phyloP scores from a whole-genome alignment of 2,113 vertebrate genomes.

The Ariopsis seemanni region DNA sequence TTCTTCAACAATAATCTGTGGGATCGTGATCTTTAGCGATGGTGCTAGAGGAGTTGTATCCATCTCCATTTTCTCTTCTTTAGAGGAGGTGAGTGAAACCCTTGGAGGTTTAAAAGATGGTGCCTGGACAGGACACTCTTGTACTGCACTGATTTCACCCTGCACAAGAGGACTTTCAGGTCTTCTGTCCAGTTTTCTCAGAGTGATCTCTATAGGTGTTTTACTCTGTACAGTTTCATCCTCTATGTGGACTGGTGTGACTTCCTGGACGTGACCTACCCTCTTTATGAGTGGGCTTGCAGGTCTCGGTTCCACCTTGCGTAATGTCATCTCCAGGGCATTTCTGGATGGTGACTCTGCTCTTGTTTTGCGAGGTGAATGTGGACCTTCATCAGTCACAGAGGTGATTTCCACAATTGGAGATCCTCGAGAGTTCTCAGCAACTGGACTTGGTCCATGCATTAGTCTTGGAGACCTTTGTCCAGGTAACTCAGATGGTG shows the following conservation, averaged over 20 bases:
- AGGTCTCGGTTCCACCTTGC: slow-evolving; percentile 71
- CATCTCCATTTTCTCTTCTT: slow-evolving; percentile 70
- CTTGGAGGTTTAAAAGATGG: slow-evolving; percentile 60
- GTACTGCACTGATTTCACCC: slow-evolving; percentile 53
- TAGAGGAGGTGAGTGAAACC: slow-evolving; percentile 45
- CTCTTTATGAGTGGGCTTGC: slow-evolving; percentile 73
- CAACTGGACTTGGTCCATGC: slow-evolving; percentile 63
- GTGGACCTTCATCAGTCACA: slow-evolving; percentile 47
- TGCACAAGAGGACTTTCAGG: slow-evolving; percentile 73
- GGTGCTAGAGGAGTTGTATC: slow-evolving; percentile 48
- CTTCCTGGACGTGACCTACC: slow-evolving; percentile 67
- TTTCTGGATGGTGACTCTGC: slow-evolving; percentile 65
- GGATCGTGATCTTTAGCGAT: slow-evolving; percentile 62
- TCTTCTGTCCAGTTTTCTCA: slow-evolving; percentile 70
- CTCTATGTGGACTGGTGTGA: slow-evolving; percentile 55
- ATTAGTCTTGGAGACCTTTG: slow-evolving; percentile 65
- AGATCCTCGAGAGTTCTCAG: slow-evolving; percentile 66
- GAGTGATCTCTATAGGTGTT: slow-evolving; percentile 62
- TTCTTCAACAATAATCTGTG: slow-evolving; percentile 73
- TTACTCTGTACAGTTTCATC: slow-evolving; percentile 64
- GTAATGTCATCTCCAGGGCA: slow-evolving; percentile 65
- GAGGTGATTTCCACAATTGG: slow-evolving; percentile 62
- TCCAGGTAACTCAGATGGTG: slow-evolving; percentile 70
- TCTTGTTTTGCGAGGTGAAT: slow-evolving; percentile 55
- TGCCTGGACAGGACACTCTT: slow-evolving; percentile 59